A percentile compares a stretch with the other conserved stretches of the same genome.
phyloP scores from a whole-genome alignment of 2,888 invertebrate genomes.

The Plemyria rubiginata region DNA sequence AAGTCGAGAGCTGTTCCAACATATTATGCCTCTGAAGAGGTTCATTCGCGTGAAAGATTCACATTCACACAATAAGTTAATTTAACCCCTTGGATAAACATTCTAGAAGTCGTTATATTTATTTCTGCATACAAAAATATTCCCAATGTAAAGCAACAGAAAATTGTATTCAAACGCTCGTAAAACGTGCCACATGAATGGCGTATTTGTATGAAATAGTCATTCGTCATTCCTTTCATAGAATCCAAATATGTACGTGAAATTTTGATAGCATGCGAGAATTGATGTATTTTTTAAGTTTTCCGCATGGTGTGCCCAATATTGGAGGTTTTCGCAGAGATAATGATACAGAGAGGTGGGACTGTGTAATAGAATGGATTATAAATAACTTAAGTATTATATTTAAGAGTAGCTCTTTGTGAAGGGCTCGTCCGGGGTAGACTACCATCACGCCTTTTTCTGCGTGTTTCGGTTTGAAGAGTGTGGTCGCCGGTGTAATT shows the following conservation, averaged over 20 bases:
- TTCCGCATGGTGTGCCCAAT: too few relatives aligned
- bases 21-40: background rate
- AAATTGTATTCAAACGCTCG: background rate
- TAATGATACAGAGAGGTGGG: too few relatives aligned
- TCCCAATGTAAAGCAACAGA: background rate
- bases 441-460: too few relatives aligned
- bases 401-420: too few relatives aligned
- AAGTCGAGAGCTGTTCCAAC: background rate
- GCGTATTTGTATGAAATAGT: background rate
- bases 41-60: background rate
- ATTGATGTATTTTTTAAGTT: too few relatives aligned
- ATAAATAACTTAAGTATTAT: too few relatives aligned
- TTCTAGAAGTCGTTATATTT: background rate
- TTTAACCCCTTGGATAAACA: background rate
- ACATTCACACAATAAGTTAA: background rate
- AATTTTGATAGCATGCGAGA: background rate
- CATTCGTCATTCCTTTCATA: background rate
- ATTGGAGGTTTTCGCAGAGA: too few relatives aligned
- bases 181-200: background rate
- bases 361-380: too few relatives aligned
- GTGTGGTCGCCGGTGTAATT: too few relatives aligned
- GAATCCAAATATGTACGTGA: background rate
- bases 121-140: background rate
- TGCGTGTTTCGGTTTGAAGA: too few relatives aligned
- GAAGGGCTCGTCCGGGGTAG: too few relatives aligned